Conservation (phyloP, 2,888 invertebrate genomes). For the Melanargia galathea region DNA sequence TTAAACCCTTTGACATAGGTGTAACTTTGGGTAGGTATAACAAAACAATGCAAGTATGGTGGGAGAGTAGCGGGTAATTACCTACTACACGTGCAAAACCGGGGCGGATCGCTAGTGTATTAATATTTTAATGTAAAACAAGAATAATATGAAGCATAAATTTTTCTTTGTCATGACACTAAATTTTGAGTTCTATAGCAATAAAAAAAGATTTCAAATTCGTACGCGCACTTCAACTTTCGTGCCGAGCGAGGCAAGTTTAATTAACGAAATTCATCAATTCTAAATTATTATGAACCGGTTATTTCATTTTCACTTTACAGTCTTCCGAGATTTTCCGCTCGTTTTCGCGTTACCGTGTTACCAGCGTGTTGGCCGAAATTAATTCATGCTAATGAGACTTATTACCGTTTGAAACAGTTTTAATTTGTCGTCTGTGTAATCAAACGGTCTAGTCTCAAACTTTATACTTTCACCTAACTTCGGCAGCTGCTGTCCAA, state of each 20-base stretch:
- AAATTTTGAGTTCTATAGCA: background rate
- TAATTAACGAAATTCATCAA: conserved; percentile 36
- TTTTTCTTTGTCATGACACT: background rate
- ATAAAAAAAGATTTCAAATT: background rate
- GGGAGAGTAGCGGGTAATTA: no score
- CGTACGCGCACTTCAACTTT: background rate
- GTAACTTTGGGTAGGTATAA: no score
- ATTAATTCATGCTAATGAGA: conserved; percentile 43
- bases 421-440: no score
- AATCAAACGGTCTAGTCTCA: no score
- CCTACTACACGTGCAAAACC: no score
- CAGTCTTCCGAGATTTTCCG: conserved; percentile 30
- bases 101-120: no score
- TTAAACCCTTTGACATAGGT: no score
- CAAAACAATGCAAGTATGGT: no score
- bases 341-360: conserved; percentile 39
- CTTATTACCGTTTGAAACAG: conserved; percentile 60
- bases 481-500: no score
- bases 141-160: background rate
- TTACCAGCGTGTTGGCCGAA: conserved; percentile 38
- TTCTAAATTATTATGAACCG: conserved; percentile 33
- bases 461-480: no score
- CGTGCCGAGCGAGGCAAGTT: conserved; percentile 19
- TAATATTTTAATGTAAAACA: background rate
- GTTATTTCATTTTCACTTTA: conserved; percentile 37